These are phyloP conservation scores for Rhodeus uyekii DNA, from an alignment of 2,797 vertebrate genomes.

Conservation along the genomic window DNA sequence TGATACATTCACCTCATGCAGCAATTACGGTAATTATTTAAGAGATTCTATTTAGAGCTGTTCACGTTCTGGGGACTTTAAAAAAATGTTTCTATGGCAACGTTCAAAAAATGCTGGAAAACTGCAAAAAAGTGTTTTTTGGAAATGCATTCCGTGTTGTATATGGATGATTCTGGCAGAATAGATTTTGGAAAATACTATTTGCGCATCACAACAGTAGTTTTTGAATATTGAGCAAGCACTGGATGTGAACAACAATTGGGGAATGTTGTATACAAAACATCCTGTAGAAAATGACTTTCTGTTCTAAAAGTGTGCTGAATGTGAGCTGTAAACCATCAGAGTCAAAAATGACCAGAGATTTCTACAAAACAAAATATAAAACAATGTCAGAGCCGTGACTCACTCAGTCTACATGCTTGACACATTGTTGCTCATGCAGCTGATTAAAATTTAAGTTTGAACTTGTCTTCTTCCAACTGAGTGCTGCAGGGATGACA, in stretches of 20 bases:
- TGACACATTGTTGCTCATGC: background rate
- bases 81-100: slow-evolving; percentile 20
- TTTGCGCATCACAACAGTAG: background rate
- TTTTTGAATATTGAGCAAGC: background rate
- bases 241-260: background rate
- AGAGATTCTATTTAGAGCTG: background rate
- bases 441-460: background rate
- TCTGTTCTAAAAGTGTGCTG: background rate
- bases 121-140: background rate
- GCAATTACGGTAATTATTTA: background rate
- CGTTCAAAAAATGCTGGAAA: background rate
- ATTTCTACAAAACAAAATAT: background rate
- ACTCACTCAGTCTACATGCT: background rate
- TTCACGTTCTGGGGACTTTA: background rate
- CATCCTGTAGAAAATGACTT: background rate
- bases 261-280: background rate
- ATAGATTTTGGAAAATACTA: background rate
- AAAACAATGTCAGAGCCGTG: background rate
- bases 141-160: background rate
- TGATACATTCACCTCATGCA: background rate
- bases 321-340: background rate
- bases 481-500: background rate
- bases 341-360: background rate
- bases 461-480: background rate
- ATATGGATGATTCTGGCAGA: background rate